Base-by-base conservation (phyloP, 2,113 vertebrate genomes). In the Dipodomys merriami region DNA sequence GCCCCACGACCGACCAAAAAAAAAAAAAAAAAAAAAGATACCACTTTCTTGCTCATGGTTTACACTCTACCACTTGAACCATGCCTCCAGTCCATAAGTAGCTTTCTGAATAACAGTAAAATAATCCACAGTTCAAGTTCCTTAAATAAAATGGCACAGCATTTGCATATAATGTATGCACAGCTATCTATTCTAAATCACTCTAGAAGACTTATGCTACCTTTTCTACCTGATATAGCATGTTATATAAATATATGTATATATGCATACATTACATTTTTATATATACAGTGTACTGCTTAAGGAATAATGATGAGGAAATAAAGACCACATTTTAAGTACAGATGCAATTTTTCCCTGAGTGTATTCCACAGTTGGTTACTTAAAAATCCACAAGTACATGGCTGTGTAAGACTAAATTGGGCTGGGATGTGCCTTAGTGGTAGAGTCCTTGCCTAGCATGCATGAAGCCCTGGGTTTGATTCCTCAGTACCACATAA, bases 31-130 rank as follows among this genome's bases (percentile, higher is more conserved):
- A n/a, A n/a, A n/a, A n/a, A 13, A 57, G 53, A 11, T 57, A 57
- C 15, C 53, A 4, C 53, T 57, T 57, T 57, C 53, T 57, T 57
- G 53, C 53, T 57, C 53, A 57, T 57, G 53, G 53, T 57, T 57
- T 57, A 16, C 15, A 57, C 53, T 57, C 15, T 16, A 57, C 15
- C 53, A 57, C 53, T 57, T 57, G 53, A 57, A 13, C 53, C 53
- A 57, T 57, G 53, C 53, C 16, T 57, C 53, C 53, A 57, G 53
- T 57, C 53, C 53, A 57, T 35, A 64, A 73, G 64, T 0, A 76
- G 23, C 15, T 83, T 91, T 90, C 49, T 60, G 18, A 87, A 65
- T 67, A 74, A 39, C 81, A 93, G 49, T 88, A 77, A 77, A 8
- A 64, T 79, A n/a, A 46, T 57, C 27, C 16, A 33, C 68, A 62